A percentile compares a stretch with the other conserved stretches of the same genome.
phyloP scores from a whole-genome alignment of 2,797 vertebrate genomes.

The Chloroceryle amazona region DNA sequence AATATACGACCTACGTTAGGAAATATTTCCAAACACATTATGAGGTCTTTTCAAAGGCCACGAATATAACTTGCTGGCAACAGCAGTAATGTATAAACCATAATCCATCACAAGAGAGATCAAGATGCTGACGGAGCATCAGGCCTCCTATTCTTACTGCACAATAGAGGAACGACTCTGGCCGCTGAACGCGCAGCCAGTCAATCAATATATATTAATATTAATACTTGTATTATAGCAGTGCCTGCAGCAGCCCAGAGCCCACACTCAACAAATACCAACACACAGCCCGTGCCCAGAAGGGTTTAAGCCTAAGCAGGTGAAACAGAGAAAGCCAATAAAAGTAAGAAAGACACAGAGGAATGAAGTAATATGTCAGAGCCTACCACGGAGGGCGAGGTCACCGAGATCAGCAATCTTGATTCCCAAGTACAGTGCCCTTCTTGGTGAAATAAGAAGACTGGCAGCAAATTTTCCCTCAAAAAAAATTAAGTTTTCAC shows the following conservation, averaged over 20 bases:
- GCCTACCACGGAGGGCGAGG: background rate
- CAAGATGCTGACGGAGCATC: conserved; percentile 24
- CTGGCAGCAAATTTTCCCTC: background rate
- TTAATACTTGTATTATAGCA: background rate
- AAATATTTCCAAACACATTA: conserved; percentile 55
- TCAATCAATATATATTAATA: conserved; percentile 8
- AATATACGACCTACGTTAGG: conserved; percentile 15
- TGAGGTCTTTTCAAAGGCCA: conserved; percentile 16
- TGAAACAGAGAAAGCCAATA: background rate
- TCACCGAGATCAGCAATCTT: background rate
- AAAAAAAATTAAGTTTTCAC: background rate
- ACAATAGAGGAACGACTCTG: background rate
- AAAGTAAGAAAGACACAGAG: accelerated
- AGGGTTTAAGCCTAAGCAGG: background rate
- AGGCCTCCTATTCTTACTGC: background rate
- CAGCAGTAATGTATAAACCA: background rate
- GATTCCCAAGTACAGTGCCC: background rate
- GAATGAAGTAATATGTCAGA: accelerated
- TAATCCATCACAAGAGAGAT: conserved; percentile 10
- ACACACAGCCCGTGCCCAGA: background rate
- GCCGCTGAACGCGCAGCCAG: background rate
- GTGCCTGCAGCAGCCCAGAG: background rate
- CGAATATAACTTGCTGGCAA: conserved; percentile 34
- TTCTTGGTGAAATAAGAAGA: background rate
- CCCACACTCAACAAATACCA: background rate